Evolutionary conservation across 1,140 invertebrate genomes (phyloP).

Genomic region (Cryptotermes secundus): DNA sequence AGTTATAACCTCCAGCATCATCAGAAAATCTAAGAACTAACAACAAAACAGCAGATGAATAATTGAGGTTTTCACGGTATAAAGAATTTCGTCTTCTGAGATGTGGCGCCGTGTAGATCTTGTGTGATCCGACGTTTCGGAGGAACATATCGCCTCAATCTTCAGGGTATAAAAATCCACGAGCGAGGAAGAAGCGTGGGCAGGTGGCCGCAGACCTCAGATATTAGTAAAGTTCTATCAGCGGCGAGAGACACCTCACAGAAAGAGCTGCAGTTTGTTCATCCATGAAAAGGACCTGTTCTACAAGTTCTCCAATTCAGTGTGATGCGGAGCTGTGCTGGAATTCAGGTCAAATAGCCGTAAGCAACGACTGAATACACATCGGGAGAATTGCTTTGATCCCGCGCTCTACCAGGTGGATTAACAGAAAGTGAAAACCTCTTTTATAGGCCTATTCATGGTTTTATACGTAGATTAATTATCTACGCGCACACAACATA

Average conservation of each 20-base stretch:
- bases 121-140: too few relatives aligned
- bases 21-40: too few relatives aligned
- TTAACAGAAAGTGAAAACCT: slow-evolving; percentile 17
- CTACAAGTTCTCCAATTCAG: not conserved
- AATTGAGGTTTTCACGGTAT: too few relatives aligned
- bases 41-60: too few relatives aligned
- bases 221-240: too few relatives aligned
- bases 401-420: slow-evolving; percentile 10
- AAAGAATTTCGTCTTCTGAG: too few relatives aligned
- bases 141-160: too few relatives aligned
- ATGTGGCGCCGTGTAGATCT: too few relatives aligned
- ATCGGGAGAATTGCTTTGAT: slow-evolving; percentile 15
- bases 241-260: not conserved
- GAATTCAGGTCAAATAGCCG: slow-evolving; percentile 10
- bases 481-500: not conserved
- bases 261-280: not conserved
- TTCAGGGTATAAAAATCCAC: too few relatives aligned
- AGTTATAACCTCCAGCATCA: too few relatives aligned
- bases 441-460: not conserved
- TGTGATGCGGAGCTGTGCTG: not conserved
- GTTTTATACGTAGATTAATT: slow-evolving; percentile 18
- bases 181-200: too few relatives aligned
- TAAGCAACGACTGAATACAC: slow-evolving; percentile 11
- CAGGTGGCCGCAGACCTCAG: too few relatives aligned
- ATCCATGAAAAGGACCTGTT: not conserved